Base-by-base conservation (phyloP, 2,888 invertebrate species). In the Aleiodes leptofemur region DNA sequence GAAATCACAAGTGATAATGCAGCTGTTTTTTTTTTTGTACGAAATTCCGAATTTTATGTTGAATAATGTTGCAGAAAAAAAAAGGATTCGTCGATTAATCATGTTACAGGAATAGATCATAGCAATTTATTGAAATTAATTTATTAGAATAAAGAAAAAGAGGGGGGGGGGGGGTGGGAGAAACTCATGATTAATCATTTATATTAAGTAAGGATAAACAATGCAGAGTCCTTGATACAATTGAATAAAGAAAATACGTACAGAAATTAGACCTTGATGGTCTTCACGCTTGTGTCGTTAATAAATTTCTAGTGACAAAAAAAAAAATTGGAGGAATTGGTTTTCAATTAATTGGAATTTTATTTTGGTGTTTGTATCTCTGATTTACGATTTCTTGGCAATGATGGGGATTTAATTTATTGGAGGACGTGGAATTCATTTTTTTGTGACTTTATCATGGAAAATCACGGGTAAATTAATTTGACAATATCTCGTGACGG, bases 161-260 rank as follows among this genome's bases (percentile, higher is more conserved):
- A 51, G n/a, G 23, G 23, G 23, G 23, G 23, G 23, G 34, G 6
- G 34, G 6, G 34, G 3, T 1, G 34, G 34, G 16, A 53, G n/a
- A 53, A 56, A 56, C 29, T 9, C 13, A 31, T 51, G 51, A 68
- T 68, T 68, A 68, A 68, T 68, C 51, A 68, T 68, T 61, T 66
- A 8, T 23, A 50, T 68, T 29, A 48, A 64, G 68, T 51, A 51
- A 51, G 51, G n/a, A 68, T 51, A 68, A n/a, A 68, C 50, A 51
- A 68, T 68, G n/a, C 31, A 31, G 13, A 51, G 51, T 68, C 50
- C 51, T 51, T 51, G 51, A 68, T 51, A 51, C 51, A 51, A 68
- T 51, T 68, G 29, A 68, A 53, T 14, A 68, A 51, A 68, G 16
- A 51, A 68, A 68, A 68, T 68, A 51, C 68, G 51, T 51, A 51